Base-by-base conservation (phyloP, 2,113 vertebrate species). In the Odocoileus virginianus region DNA sequence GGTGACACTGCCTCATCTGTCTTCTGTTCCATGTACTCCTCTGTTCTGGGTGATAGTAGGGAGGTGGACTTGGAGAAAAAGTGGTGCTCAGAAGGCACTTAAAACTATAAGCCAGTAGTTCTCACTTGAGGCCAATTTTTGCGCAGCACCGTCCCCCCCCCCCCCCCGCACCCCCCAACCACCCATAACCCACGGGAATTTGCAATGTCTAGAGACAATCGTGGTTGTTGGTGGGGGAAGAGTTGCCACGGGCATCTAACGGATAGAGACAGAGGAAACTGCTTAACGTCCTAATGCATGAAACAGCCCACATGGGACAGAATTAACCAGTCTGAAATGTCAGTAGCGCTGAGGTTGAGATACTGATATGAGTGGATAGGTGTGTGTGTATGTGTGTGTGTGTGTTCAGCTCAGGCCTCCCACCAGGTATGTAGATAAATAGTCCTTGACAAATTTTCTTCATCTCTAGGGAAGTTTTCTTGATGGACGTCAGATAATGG, bases 131-230 rank as follows among this genome's bases (percentile, higher is more conserved):
- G 14, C 1, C 21, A 8, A 1, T 5, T 61, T 71, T 74, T 74
- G 67, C 21, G n/a, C 19, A 50, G 47, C 47, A 50, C 1, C 9
- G 21, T 40, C 3, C 3, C n/a, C 11, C 14, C 2, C 23, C 57
- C 8, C 43, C 2, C 1, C 4, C 47, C n/a, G n/a, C n/a, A n/a
- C n/a, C n/a, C 1, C 12, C 11, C 50, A 9, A 3, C 23, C 5
- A 12, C 23, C 25, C 40, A 76, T 27, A 76, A 54, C 43, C 21
- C 14, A 57, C 28, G 25, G 67, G 2, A 33, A 28, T 19, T 61
- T 1, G 3, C 14, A 79, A 28, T 5, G 1, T 67, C 25, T 87
- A 61, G 33, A 82, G 81, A 87, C n/a, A 60, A 6, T 30, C 91
- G 71, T 52, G 60, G 45, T 7, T 71, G 52, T 45, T 57, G 54